Conservation (phyloP, 2,888 invertebrate genomes). For the Conops quadrifasciatus region DNA sequence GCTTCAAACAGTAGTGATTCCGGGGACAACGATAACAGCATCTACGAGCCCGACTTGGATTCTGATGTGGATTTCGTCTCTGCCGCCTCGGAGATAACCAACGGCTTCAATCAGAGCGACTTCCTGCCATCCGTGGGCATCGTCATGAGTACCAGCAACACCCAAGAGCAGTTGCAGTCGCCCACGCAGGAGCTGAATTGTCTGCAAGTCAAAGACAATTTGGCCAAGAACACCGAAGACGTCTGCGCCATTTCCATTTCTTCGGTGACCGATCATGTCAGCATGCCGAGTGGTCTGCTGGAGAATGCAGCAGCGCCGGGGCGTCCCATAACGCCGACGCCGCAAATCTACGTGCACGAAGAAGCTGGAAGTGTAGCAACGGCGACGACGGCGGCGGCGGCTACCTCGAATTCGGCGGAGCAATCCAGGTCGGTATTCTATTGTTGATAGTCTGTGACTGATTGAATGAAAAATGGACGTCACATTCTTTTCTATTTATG, state of each 20-base stretch:
- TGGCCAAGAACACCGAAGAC: constrained; percentile 63
- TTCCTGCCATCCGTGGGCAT: constrained; percentile 75
- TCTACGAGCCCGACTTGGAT: constrained; percentile 65
- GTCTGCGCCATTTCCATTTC: constrained; percentile 63
- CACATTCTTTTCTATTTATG: constrained; percentile 26
- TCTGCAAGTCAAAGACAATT: constrained; percentile 65
- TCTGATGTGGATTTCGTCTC: constrained; percentile 54
- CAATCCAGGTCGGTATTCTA: constrained; percentile 62
- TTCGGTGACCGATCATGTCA: constrained; percentile 63
- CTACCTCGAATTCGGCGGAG: constrained; percentile 62
- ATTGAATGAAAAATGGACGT: too few relatives aligned
- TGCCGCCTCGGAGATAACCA: constrained; percentile 49
- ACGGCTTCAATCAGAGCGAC: constrained; percentile 65
- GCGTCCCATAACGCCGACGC: constrained; percentile 68
- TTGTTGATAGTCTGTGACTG: constrained; percentile 42
- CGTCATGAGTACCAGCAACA: constrained; percentile 67
- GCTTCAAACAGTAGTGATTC: constrained; percentile 69
- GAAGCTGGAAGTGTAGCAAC: constrained; percentile 47
- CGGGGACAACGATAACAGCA: constrained; percentile 74
- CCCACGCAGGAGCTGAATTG: constrained; percentile 52
- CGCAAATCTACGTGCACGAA: constrained; percentile 67
- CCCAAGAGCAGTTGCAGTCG: constrained; percentile 44
- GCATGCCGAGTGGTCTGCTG: constrained; percentile 60
- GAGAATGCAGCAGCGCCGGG: constrained; percentile 59
- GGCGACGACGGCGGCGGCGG: constrained; percentile 1